Evolutionary conservation across 1,140 invertebrate genomes (phyloP).

Genomic region (Globodera ellingtonae): DNA sequence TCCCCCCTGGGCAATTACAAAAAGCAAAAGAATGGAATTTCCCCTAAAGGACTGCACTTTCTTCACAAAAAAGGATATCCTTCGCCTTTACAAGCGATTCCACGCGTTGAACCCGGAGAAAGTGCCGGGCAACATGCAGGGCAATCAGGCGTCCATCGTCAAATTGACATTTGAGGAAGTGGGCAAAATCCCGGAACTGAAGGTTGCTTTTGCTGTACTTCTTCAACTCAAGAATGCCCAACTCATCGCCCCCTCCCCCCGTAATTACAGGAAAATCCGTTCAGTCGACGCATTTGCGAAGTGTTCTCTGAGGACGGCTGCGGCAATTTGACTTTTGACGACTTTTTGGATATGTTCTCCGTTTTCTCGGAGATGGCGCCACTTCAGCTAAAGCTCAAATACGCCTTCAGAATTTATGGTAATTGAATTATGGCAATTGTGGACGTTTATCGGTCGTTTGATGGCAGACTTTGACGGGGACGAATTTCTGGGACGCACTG

Average conservation of each 20-base stretch:
- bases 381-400: conserved; percentile 85
- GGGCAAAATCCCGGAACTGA: conserved; percentile 83
- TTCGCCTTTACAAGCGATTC: conserved; percentile 66
- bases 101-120: conserved; percentile 65
- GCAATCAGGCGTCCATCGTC: conserved; percentile 73
- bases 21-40: background rate
- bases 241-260: background rate
- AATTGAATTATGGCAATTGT: conserved; percentile 14
- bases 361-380: conserved; percentile 87
- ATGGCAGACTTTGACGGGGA: conserved; percentile 87
- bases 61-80: conserved; percentile 70
- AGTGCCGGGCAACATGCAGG: conserved; percentile 67
- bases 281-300: conserved; percentile 79
- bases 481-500: conserved; percentile 67
- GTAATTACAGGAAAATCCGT: conserved; percentile 17
- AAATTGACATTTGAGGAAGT: conserved; percentile 79
- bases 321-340: conserved; percentile 90
- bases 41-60: conserved; percentile 70
- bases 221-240: background rate
- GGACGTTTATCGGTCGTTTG: background rate
- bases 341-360: conserved; percentile 85
- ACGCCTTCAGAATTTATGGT: conserved; percentile 92
- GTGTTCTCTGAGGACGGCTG: conserved; percentile 86
- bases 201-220: conserved; percentile 55
- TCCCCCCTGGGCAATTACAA: background rate